A percentile compares a stretch with the other conserved stretches of the same genome.
Conservation (phyloP, 1,140 invertebrate genomes). For the Medauroidea extradentata region DNA sequence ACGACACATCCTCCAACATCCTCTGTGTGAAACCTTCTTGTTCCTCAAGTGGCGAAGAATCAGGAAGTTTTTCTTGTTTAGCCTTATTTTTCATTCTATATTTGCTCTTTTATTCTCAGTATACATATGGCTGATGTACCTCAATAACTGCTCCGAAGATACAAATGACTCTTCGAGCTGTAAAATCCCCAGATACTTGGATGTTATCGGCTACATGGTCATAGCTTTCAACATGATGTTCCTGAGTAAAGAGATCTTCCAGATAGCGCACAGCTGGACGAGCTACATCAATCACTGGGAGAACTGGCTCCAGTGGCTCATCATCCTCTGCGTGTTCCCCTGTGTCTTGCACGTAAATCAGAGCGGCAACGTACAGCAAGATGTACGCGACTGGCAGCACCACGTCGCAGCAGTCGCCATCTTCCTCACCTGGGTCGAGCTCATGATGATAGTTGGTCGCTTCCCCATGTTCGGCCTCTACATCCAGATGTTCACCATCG, state of each 20-base stretch:
- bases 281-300: conserved; percentile 73
- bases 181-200: neutral
- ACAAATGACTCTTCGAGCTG: neutral
- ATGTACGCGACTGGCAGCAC: conserved; percentile 59
- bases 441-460: conserved; percentile 77
- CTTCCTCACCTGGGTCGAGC: conserved; percentile 70
- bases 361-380: neutral
- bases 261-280: conserved; percentile 60
- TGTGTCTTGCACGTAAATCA: conserved; percentile 35
- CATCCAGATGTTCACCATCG: conserved; percentile 80
- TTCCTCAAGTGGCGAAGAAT: conserved; percentile 78
- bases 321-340: conserved; percentile 62
- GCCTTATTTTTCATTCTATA: conserved; percentile 69
- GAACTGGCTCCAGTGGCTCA: conserved; percentile 76
- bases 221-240: conserved; percentile 33
- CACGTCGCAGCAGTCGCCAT: conserved; percentile 73
- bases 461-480: conserved; percentile 82
- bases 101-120: conserved; percentile 69
- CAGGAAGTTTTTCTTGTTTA: conserved; percentile 76
- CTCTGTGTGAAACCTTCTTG: conserved; percentile 74
- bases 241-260: conserved; percentile 64
- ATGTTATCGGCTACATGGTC: conserved; percentile 48
- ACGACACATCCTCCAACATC: conserved; percentile 70
- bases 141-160: conserved; percentile 18
- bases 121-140: conserved; percentile 55